A percentile compares a stretch with the other conserved stretches of the same genome.
Conservation (phyloP, 2,888 invertebrate species). For the Homarus gammarus region DNA sequence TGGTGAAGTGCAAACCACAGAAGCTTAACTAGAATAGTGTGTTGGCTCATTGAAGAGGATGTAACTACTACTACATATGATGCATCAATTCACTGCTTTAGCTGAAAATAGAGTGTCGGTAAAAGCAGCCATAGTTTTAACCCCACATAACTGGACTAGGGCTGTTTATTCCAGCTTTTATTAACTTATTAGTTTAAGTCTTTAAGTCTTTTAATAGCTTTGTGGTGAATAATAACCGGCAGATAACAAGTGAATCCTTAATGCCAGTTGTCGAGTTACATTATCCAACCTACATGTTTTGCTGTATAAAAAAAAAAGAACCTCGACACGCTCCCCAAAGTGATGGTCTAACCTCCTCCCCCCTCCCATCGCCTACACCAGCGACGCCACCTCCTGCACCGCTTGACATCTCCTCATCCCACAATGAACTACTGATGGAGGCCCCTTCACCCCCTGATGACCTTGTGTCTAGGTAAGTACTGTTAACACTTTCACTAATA, state of each 20-base stretch:
- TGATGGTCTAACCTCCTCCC: constrained; percentile 34
- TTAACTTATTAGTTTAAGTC: too few species aligned
- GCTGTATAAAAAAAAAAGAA: neutral
- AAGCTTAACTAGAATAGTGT: neutral
- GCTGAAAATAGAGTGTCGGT: neutral
- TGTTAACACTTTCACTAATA: too few species aligned
- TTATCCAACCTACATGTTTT: neutral
- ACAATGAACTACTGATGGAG: constrained; percentile 54
- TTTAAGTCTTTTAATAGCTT: neutral
- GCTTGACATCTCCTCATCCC: constrained; percentile 40
- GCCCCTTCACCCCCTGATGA: constrained; percentile 45
- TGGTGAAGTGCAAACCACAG: neutral
- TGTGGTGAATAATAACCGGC: neutral
- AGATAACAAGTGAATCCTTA: neutral
- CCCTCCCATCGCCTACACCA: constrained; percentile 33
- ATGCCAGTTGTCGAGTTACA: neutral
- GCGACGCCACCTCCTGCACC: constrained; percentile 62
- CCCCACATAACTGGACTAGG: too few species aligned
- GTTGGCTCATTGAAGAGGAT: neutral
- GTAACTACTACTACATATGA: neutral
- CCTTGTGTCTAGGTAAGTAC: constrained; percentile 60
- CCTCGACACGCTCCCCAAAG: constrained; percentile 1
- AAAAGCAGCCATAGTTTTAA: neutral
- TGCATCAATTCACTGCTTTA: neutral
- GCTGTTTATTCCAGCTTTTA: neutral